These are phyloP conservation scores for Masticophis lateralis DNA, from an alignment of 2,797 vertebrate species.

Conservation along the genomic window DNA sequence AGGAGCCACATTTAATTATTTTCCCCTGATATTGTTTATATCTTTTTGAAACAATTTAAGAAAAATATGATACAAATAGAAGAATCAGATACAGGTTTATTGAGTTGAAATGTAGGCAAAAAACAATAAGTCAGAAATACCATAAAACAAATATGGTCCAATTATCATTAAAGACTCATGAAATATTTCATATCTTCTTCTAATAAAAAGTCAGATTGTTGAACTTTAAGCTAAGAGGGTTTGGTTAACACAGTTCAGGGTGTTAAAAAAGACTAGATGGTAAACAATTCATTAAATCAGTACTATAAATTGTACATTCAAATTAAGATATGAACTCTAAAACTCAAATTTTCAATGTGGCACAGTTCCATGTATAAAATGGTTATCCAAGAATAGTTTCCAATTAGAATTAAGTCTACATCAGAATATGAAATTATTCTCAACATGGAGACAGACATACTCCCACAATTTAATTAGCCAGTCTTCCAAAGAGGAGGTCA, in stretches of 20 bases:
- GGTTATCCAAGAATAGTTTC: background rate
- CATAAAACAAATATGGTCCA: background rate
- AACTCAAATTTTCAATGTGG: background rate
- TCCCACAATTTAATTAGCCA: background rate
- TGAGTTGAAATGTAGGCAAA: background rate
- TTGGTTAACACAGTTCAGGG: background rate
- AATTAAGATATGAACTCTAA: background rate
- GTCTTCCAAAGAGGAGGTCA: background rate
- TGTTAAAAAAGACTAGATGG: background rate
- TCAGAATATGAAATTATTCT: background rate
- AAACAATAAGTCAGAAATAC: background rate
- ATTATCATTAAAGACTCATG: background rate
- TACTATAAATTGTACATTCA: background rate
- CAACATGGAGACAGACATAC: background rate
- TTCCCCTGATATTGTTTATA: background rate
- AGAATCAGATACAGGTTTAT: background rate
- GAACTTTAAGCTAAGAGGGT: background rate
- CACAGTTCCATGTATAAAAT: background rate
- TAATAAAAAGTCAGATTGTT: background rate
- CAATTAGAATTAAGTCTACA: background rate
- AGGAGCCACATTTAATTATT: background rate
- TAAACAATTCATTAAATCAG: background rate
- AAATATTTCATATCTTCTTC: background rate
- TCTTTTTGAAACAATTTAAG: background rate
- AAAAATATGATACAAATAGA: background rate